Evolutionary conservation across 2,113 vertebrate genomes (phyloP), one percentile per base, ranked within the genome.

Genomic region (Clarias magur): DNA sequence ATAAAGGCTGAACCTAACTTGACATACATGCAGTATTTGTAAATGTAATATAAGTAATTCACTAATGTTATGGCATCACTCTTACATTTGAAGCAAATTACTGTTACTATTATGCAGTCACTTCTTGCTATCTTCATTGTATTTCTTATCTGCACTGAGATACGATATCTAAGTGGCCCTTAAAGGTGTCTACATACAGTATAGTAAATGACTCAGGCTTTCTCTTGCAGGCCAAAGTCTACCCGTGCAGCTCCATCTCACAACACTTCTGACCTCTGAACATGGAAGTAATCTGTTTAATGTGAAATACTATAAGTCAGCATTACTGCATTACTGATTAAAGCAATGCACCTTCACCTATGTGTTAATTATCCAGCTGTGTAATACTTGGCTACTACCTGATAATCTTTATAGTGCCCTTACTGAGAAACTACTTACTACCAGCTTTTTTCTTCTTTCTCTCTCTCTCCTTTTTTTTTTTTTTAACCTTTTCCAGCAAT

Each of bases 401-500:
- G 88, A 86, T 88, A 89, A 73, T 83, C 80, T 90, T 91, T 86
- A 89, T 90, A 89, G 82, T 91, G 88, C 73, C 84, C 72, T 88
- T 87, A 84, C 86, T 91, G 87, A 89, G 88, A 89, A 89, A 88
- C 82, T 80, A 81, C 79, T 81, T 81, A 81, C 78, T 87, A 80
- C 57, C 62, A 79, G 30, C n/a, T 83, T 30, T 90, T 62, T 53
- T 84, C 90, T 86, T 82, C 82, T 48, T 7, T 48, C 48, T 8
- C n/a, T 83, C n/a, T 89, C 62, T 53, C 84, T 91, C 86, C 82
- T 48, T 82, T 30, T 65, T 85, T 88, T 87, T 70, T 86, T 70
- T 83, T 80, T 48, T 17, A 60, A 88, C 63, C 85, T 85, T 92
- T 95, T 94, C 89, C 90, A 93, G 89, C 90, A 85, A 88, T 88